phyloP scores from a whole-genome alignment of 1,140 invertebrate genomes.

The Leucophenga varia region DNA sequence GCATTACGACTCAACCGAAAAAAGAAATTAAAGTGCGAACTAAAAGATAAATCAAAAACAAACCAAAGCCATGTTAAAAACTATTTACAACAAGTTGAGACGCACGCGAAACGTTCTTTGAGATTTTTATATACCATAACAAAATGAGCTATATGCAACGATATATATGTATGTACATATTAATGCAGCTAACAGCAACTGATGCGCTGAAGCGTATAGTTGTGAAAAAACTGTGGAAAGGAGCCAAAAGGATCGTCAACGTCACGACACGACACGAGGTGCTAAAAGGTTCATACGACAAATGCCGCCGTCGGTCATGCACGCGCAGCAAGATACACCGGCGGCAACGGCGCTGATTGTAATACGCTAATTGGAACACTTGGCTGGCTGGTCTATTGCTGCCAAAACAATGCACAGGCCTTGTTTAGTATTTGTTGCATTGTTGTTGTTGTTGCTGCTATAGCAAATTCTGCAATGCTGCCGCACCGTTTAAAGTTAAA shows the following conservation, averaged over 20 bases:
- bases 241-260: constrained; percentile 32
- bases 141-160: no score
- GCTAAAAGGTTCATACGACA: constrained; percentile 42
- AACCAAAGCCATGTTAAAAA: no score
- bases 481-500: constrained; percentile 45
- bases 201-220: no score
- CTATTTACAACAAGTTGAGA: no score
- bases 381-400: constrained; percentile 1
- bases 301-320: neutral
- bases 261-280: constrained; percentile 20
- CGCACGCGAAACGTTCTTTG: no score
- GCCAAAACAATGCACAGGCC: constrained; percentile 35
- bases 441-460: constrained; percentile 28
- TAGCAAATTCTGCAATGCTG: constrained; percentile 48
- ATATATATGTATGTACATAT: no score
- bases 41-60: no score
- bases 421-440: constrained; percentile 14
- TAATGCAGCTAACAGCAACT: no score
- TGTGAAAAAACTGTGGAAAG: no score
- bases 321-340: neutral
- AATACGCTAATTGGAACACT: neutral
- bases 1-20: no score
- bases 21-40: no score
- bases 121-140: no score
- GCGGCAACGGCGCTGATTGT: neutral